Conservation (phyloP, 2,888 invertebrate genomes). For the Ptychoptera albimana region DNA sequence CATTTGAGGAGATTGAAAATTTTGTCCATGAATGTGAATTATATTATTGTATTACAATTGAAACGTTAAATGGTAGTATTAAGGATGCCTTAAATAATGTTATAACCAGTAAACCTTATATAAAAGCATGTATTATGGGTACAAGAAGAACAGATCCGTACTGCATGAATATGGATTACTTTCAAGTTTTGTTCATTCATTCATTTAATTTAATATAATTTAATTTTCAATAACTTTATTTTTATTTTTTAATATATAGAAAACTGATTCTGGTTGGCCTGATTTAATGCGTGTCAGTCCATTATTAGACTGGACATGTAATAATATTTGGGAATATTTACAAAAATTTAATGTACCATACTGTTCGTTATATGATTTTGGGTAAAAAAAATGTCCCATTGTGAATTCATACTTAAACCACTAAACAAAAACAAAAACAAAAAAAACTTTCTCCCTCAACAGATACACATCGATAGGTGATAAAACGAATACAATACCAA, state of each 20-base stretch:
- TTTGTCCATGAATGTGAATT: conserved; percentile 58
- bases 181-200: too few relatives aligned
- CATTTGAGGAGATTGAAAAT: conserved; percentile 73
- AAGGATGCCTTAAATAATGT: conserved; percentile 52
- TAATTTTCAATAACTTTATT: too few relatives aligned
- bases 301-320: conserved; percentile 81
- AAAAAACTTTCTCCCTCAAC: conserved; percentile 6
- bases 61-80: conserved; percentile 51
- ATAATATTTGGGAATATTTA: conserved; percentile 83
- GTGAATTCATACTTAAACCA: neutral
- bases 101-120: conserved; percentile 35
- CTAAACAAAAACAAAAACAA: too few relatives aligned
- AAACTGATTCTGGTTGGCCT: conserved; percentile 86
- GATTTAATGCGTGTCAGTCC: conserved; percentile 76
- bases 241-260: conserved; percentile 30
- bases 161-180: conserved; percentile 45
- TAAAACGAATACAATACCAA: conserved; percentile 60
- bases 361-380: conserved; percentile 78
- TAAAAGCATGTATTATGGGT: conserved; percentile 86
- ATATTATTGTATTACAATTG: conserved; percentile 58
- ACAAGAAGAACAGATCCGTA: conserved; percentile 77
- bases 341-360: conserved; percentile 67
- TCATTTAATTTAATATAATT: too few relatives aligned
- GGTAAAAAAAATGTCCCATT: conserved; percentile 46
- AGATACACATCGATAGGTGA: conserved; percentile 82